These are phyloP conservation scores for Diplazon laetatorius DNA, from an alignment of 2,888 invertebrate species.

Conservation along the genomic window DNA sequence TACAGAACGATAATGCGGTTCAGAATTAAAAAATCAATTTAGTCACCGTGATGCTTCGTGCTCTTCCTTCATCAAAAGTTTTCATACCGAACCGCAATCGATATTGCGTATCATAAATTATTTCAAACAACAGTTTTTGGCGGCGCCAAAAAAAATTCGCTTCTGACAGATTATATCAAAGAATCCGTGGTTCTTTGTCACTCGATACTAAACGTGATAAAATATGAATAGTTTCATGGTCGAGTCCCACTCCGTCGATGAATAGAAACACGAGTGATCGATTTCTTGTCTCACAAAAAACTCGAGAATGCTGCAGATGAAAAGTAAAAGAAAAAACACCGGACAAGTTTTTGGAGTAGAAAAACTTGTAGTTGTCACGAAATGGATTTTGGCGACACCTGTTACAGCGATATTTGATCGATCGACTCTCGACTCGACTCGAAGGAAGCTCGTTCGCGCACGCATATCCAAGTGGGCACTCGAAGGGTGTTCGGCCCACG, in stretches of 20 bases:
- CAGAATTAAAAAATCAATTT: too few species aligned
- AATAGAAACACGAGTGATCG: slow-evolving; percentile 44
- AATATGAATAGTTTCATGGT: background rate
- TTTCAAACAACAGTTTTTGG: too few species aligned
- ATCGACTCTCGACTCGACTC: slow-evolving; percentile 67
- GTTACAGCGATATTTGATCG: slow-evolving; percentile 80
- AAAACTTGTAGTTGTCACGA: slow-evolving; percentile 79
- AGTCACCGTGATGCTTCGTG: too few species aligned
- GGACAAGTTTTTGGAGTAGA: slow-evolving; percentile 75
- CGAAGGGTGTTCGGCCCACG: slow-evolving; percentile 31
- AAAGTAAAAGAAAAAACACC: slow-evolving; percentile 45
- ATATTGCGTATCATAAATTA: too few species aligned
- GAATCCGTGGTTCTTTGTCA: too few species aligned
- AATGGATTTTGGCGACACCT: slow-evolving; percentile 74
- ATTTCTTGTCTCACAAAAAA: slow-evolving; percentile 46
- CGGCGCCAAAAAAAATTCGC: too few species aligned
- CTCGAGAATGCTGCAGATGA: slow-evolving; percentile 10
- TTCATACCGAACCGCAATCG: too few species aligned
- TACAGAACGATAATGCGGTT: too few species aligned
- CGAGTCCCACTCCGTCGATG: background rate
- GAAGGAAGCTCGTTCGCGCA: slow-evolving; percentile 18
- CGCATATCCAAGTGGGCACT: slow-evolving; percentile 46
- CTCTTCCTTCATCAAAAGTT: too few species aligned
- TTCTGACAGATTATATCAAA: too few species aligned
- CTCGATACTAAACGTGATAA: background rate